Base-by-base conservation (phyloP, 2,797 vertebrate genomes). In the Poecilia wingei region DNA sequence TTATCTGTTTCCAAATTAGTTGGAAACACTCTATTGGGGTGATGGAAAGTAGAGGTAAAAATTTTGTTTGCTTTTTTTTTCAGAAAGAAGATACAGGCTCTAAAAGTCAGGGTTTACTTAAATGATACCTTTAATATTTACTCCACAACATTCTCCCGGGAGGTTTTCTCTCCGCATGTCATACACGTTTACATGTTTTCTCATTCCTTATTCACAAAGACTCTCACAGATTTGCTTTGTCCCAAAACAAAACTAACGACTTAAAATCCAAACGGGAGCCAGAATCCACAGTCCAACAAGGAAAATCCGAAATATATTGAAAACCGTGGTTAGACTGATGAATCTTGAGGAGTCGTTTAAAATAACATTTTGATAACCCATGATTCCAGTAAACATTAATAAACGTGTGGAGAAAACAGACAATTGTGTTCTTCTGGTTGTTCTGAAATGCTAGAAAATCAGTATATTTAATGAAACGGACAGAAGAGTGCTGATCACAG, bases 121-220 rank as follows among this genome's bases (percentile, higher is more conserved):
- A 90, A 92, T 94, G 89, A 92, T 88, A 89, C 81, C 85, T 91
- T 82, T 91, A 88, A 92, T 92, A 93, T 92, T 92, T 91, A 94
- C 92, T 94, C 88, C 84, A 81, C 85, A 92, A 94, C 90, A 86
- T 92, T 92, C 73, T 45, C 79, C 86, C 78, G 88, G 88, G 94
- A 91, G 93, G 93, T 87, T 86, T 82, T 90, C 82, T 87, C 77
- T 92, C 43, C 86, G 90, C 82, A 89, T 88, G 81, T 79, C 82
- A 84, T 86, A 51, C 49, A 51, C 49, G 7, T 22, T 51, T 68
- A 68, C 18, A 41, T 6, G 39, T 9, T 39, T 41, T 68, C 20
- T 41, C 9, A 10, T 68, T 68, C 39, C 64, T 41, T 36, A 41
- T 41, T 68, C 64, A 39, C 16, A 22, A 41, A 68, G 36, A 68